Evolutionary conservation across 2,888 invertebrate species (phyloP), one percentile per base, ranked within the genome.

Genomic region (Fragum sueziense): DNA sequence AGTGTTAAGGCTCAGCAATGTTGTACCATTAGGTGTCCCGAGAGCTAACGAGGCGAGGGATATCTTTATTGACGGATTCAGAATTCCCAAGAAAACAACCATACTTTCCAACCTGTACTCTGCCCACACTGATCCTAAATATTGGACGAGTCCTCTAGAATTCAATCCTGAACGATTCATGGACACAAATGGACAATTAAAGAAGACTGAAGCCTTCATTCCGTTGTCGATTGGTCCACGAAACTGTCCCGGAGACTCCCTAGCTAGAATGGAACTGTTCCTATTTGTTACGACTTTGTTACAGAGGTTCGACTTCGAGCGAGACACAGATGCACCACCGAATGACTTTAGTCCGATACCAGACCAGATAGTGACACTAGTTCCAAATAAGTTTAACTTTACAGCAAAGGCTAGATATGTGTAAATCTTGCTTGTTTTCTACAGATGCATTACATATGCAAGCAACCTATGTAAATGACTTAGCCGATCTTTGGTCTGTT

Each of bases 141-240:
- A 62, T 7, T 80, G 76, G 69, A 37, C 51, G 27, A 52, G 70
- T n/a, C 75, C 75, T 2, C 14, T 41, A 1, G 62, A 62, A 29
- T 80, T 80, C 59, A 68, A 67, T 20, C 80, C 80, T 1, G 47
- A 51, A 4, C 27, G 80, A 17, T 80, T 76, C 29, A 27, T 80
- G 0, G 68, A 68, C 34, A 33, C 54, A 1, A 34, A 71, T 2
- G 71, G 68, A 29, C 70, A 71, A 22, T 27, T 67, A 17, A 29
- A 47, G 25, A 57, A 52, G n/a, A 62, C 29, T 1, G 74, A 79
- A 1, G 33, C 74, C n/a, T 59, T 69, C 4, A 37, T 79, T 25
- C 71, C 75, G n/a, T 71, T 74, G 71, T 75, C 79, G 14, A 25
- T 75, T 1, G 72, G 80, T 33, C 70, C 31, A 57, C 20, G 70